Conservation (phyloP, 2,797 vertebrate genomes). For the Mormyrus hasselquistii region DNA sequence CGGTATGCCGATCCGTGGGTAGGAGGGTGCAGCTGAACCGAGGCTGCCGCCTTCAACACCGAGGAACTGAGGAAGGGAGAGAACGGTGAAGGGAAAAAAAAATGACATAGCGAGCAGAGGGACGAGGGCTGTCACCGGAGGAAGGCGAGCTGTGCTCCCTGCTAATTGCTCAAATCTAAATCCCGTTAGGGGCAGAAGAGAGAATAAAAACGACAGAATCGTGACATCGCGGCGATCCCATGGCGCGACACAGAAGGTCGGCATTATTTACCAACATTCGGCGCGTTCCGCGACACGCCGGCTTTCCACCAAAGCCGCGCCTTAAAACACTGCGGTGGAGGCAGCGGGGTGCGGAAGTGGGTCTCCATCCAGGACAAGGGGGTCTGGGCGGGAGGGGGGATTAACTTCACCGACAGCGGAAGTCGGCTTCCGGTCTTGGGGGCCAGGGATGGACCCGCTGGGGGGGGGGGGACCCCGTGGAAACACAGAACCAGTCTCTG, state of each 20-base stretch:
- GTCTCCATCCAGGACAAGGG: neutral
- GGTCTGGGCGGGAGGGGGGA: neutral
- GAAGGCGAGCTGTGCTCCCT: neutral
- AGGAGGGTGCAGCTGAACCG: conserved; percentile 42
- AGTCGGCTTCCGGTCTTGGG: conserved; percentile 10
- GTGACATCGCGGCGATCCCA: neutral
- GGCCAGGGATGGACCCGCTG: conserved; percentile 32
- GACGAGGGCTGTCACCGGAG: neutral
- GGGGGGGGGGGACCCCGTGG: conserved; percentile 23
- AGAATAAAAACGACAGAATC: neutral
- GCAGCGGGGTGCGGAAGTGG: neutral
- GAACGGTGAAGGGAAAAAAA: conserved; percentile 20
- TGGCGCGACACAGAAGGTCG: neutral
- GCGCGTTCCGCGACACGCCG: neutral
- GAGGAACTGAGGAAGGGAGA: conserved; percentile 29
- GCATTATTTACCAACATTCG: neutral
- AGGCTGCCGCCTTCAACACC: conserved; percentile 32
- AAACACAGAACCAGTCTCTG: conserved; percentile 24
- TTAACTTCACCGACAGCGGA: neutral
- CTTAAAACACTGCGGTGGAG: neutral
- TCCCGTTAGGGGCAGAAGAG: conserved; percentile 5
- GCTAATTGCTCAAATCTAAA: conserved; percentile 17
- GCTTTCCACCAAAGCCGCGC: neutral
- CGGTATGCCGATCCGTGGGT: conserved; percentile 44
- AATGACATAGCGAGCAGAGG: neutral